A percentile compares a stretch with the other conserved stretches of the same genome.
phyloP scores from a whole-genome alignment of 2,113 vertebrate species.

The Callipepla squamata region DNA sequence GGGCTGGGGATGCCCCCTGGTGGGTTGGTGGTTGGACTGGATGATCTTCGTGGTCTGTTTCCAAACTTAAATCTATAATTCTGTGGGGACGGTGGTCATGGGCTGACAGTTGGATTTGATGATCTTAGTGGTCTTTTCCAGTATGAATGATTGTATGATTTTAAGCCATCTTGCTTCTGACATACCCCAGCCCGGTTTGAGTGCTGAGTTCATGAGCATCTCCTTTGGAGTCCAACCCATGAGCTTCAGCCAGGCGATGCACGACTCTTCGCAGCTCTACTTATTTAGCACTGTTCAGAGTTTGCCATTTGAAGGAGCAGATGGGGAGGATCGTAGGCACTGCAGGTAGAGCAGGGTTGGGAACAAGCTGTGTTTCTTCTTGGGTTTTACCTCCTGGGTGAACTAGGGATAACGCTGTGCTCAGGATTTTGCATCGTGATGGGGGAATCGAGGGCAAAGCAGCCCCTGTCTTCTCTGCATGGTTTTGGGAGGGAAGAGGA shows the following conservation, averaged over 20 bases:
- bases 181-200: background rate
- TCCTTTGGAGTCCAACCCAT: background rate
- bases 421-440: background rate
- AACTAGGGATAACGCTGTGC: accelerated
- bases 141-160: too few relatives aligned
- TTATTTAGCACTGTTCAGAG: background rate
- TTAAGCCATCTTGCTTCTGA: background rate
- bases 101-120: too few relatives aligned
- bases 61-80: too few relatives aligned
- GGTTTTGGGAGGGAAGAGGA: accelerated
- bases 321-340: background rate
- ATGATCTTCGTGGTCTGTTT: too few relatives aligned
- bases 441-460: background rate
- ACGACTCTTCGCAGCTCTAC: background rate
- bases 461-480: accelerated
- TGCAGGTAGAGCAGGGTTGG: background rate
- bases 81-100: too few relatives aligned
- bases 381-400: background rate
- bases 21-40: too few relatives aligned
- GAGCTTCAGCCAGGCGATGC: background rate
- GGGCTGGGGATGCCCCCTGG: background rate
- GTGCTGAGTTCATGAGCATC: background rate
- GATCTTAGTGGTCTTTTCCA: too few relatives aligned
- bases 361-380: background rate
- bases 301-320: background rate